Base-by-base conservation (phyloP, 2,888 invertebrate genomes). In the Nysson spinosus region DNA sequence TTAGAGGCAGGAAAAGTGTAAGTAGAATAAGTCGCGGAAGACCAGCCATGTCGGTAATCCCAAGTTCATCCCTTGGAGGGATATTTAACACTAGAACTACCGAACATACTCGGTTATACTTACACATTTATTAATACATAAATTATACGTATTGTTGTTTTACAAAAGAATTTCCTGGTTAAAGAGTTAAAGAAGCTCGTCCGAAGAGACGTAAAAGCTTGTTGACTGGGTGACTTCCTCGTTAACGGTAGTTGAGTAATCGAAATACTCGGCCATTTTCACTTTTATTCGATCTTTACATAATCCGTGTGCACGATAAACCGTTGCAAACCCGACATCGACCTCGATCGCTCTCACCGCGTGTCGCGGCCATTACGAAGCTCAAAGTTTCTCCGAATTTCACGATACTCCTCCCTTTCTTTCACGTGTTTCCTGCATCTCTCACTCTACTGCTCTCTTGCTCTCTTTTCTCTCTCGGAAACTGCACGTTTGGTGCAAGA, bases 371-470 rank as follows among this genome's bases (percentile, higher is more conserved):
- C 42, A 30, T 32, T n/a, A 24, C 40, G 26, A 54, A 55, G 63
- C 56, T 49, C 32, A 32, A 63, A 65, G 51, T 74, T 72, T 75
- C 72, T 39, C 61, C 65, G 19, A 71, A 70, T 69, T 68, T 74
- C 50, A 54, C 46, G 39, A 9, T n/a, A n/a, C n/a, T 5, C 24
- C 5, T 16, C 17, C 37, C 35, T 20, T 32, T 24, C 26, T 37
- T 5, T 12, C 12, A 17, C 22, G 5, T 14, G 11, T 3, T 39
- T 16, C 20, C 11, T 6, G 24, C 11, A 28, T n/a, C 22, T 28
- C 12, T 30, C 58, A 34, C 44, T 56, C 6, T 12, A 34, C 20
- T 7, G 12, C 11, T 11, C 16, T 46, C 43, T 39, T 20, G 50
- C 49, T 26, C 19, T 60, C 40, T 34, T 37, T 30, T n/a, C 11